phyloP scores from a whole-genome alignment of 2,888 invertebrate species.

The Agrochola lychnidis region DNA sequence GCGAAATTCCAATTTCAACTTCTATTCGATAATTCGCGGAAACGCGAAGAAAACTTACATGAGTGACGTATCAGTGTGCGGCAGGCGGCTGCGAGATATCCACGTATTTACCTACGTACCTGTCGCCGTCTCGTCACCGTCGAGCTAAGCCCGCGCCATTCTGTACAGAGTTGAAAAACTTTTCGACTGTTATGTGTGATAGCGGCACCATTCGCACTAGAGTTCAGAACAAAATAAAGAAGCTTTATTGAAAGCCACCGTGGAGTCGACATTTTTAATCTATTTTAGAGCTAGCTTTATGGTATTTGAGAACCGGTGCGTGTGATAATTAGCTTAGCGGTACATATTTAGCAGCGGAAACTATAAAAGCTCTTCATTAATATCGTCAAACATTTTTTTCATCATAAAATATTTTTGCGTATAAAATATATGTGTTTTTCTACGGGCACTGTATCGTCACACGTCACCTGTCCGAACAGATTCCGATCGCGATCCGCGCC shows the following conservation, averaged over 20 bases:
- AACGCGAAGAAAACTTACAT: slow-evolving; percentile 83
- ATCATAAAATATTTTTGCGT: slow-evolving; percentile 30
- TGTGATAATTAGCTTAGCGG: slow-evolving; percentile 24
- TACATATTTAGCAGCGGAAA: slow-evolving; percentile 21
- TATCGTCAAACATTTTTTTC: slow-evolving; percentile 12
- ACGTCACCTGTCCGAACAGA: slow-evolving; percentile 84
- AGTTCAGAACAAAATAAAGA: slow-evolving; percentile 63
- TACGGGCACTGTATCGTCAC: slow-evolving; percentile 76
- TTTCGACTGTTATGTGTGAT: slow-evolving; percentile 82
- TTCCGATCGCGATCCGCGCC: slow-evolving; percentile 76
- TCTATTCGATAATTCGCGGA: slow-evolving; percentile 74
- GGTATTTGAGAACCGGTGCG: slow-evolving; percentile 2
- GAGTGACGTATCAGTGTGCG: slow-evolving; percentile 86
- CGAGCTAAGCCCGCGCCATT: slow-evolving; percentile 78
- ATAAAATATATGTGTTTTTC: slow-evolving; percentile 56
- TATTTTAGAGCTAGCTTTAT: slow-evolving; percentile 26
- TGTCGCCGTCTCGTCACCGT: slow-evolving; percentile 79
- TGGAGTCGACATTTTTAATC: slow-evolving; percentile 39
- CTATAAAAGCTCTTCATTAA: slow-evolving; percentile 36
- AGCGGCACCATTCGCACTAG: slow-evolving; percentile 75
- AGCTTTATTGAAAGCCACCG: slow-evolving; percentile 58
- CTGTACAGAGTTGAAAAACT: slow-evolving; percentile 82
- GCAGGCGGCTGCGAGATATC: slow-evolving; percentile 79
- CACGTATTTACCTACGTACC: slow-evolving; percentile 76
- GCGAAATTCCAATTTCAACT: slow-evolving; percentile 77